Conservation (phyloP, 2,113 vertebrate genomes). For the Labrus mixtus region DNA sequence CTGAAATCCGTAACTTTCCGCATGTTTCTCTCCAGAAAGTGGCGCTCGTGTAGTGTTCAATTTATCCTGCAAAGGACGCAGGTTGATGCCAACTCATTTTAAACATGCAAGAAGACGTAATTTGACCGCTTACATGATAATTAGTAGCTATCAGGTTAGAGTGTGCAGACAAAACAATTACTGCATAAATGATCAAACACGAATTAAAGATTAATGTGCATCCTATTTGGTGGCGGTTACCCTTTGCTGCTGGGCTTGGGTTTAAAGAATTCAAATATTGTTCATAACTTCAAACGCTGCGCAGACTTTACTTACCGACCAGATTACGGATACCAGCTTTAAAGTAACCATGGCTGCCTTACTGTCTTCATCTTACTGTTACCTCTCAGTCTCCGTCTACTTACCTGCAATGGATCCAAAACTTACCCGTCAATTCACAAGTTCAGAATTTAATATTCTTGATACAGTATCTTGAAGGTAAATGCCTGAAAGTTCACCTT, state of each 20-base stretch:
- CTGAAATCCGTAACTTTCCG: constrained; percentile 72
- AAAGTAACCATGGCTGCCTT: constrained; percentile 17
- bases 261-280: not conserved
- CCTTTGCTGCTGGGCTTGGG: not conserved
- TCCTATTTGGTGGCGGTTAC: not conserved
- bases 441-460: constrained; percentile 29
- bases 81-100: no score
- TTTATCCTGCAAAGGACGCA: no score
- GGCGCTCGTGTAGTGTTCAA: no score
- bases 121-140: not conserved
- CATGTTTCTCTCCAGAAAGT: not conserved
- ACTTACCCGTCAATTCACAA: constrained; percentile 60
- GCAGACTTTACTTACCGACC: not conserved
- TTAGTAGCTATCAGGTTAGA: no score
- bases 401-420: constrained; percentile 53
- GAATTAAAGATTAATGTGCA: not conserved
- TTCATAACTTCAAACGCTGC: not conserved
- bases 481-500: constrained; percentile 87
- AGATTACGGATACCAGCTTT: constrained; percentile 75
- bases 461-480: not conserved
- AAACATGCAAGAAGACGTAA: not conserved
- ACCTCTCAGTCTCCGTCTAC: constrained; percentile 30
- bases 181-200: not conserved
- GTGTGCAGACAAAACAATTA: no score
- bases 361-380: not conserved